A percentile compares a stretch with the other conserved stretches of the same genome.
phyloP scores from a whole-genome alignment of 2,113 vertebrate genomes.

The Helogale parvula region DNA sequence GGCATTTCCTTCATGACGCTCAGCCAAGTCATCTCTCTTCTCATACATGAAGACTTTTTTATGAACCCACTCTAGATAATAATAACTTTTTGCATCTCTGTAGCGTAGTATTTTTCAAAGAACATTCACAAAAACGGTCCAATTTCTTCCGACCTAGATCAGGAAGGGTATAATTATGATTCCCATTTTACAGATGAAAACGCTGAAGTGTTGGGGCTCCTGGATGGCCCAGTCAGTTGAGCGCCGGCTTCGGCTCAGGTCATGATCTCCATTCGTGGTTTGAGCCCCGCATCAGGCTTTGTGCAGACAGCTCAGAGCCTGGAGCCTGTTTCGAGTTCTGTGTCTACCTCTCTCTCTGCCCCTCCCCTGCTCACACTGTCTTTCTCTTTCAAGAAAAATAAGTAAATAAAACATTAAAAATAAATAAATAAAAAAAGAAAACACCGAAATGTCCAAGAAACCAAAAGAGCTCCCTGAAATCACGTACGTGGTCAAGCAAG shows the following conservation, averaged over 20 bases:
- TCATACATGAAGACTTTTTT: neutral
- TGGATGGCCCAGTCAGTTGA: too few relatives aligned
- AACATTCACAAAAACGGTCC: neutral
- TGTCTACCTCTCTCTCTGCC: too few relatives aligned
- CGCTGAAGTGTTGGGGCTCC: too few relatives aligned
- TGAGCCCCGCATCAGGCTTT: too few relatives aligned
- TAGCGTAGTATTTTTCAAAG: neutral
- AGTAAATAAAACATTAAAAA: too few relatives aligned
- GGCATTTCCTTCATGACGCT: neutral
- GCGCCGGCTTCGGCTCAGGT: too few relatives aligned
- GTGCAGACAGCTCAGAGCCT: too few relatives aligned
- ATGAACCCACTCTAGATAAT: neutral
- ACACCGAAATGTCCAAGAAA: neutral
- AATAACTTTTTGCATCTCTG: neutral
- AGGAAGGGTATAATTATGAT: neutral
- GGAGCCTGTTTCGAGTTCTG: too few relatives aligned
- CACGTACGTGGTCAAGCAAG: rapidly evolving
- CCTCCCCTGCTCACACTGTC: too few relatives aligned
- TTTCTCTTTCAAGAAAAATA: too few relatives aligned
- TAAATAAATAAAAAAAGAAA: too few relatives aligned
- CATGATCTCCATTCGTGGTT: too few relatives aligned
- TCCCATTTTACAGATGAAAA: neutral
- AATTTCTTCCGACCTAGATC: neutral
- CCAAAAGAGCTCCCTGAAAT: neutral
- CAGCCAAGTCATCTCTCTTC: constrained; percentile 1